Percentiles rank a stretch among this genome's conserved stretches.
These are phyloP conservation scores for Pocillopora damicornis DNA, from an alignment of 64 coral and sea anemone genomes.

Conservation along the genomic window DNA sequence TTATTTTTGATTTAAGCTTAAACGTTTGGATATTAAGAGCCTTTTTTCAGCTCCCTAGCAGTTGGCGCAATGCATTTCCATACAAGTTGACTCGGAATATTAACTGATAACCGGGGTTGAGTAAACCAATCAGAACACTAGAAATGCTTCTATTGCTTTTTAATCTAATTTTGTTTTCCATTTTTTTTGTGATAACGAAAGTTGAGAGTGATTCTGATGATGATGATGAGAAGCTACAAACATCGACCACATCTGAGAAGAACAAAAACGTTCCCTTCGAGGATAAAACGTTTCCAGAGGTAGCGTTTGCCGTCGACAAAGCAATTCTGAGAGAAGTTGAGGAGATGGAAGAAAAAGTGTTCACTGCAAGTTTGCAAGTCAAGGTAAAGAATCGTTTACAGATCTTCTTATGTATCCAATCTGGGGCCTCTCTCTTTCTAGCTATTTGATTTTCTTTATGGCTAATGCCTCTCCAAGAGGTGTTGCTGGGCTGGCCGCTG, in stretches of 20 bases:
- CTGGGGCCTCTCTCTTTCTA: no score
- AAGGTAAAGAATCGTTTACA: conserved; percentile 46
- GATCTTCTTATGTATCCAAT: background rate
- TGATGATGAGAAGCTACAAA: background rate
- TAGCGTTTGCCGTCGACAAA: conserved; percentile 83
- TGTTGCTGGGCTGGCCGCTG: no score
- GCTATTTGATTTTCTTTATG: no score
- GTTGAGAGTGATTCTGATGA: conserved; percentile 51
- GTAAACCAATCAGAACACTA: no score
- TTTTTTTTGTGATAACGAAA: conserved; percentile 3
- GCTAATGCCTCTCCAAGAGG: no score
- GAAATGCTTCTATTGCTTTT: background rate
- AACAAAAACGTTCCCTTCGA: conserved; percentile 28
- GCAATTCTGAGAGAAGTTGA: conserved; percentile 80
- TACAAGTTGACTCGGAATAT: no score
- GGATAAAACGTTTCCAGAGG: conserved; percentile 74
- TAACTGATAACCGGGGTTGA: background rate
- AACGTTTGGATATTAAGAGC: background rate
- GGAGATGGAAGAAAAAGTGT: conserved; percentile 93
- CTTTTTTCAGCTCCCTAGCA: background rate
- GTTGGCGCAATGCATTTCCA: background rate
- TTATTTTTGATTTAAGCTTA: no score
- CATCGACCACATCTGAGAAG: background rate
- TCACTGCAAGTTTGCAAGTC: conserved; percentile 92
- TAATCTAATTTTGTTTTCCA: background rate